Conservation (phyloP, 2,113 vertebrate genomes). For the Spea bombifrons region DNA sequence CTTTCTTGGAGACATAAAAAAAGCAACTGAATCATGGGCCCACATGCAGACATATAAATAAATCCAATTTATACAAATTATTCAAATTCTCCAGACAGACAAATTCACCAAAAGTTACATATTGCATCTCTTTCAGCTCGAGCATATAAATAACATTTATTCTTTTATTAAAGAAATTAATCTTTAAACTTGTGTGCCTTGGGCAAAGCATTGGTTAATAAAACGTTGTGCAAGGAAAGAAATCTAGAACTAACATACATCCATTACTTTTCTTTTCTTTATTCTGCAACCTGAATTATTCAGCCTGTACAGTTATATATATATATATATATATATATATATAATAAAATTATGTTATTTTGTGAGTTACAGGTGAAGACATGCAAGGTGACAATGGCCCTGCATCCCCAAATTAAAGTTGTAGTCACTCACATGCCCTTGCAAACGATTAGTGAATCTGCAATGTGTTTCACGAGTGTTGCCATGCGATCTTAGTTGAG, state of each 20-base stretch:
- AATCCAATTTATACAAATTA: background rate
- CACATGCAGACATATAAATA: too few relatives aligned
- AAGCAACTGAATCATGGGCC: too few relatives aligned
- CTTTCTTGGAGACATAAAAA: too few relatives aligned
- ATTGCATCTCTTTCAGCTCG: conserved; percentile 2
- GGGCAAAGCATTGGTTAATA: conserved; percentile 3
- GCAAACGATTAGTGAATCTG: too few relatives aligned
- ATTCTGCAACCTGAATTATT: background rate
- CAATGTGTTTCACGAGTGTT: too few relatives aligned
- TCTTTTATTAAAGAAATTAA: conserved; percentile 30
- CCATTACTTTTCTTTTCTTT: conserved; percentile 9
- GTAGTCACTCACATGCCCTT: too few relatives aligned
- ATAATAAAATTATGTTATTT: too few relatives aligned
- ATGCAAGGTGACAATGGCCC: too few relatives aligned
- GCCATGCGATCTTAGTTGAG: too few relatives aligned
- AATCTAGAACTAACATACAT: background rate
- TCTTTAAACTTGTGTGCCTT: conserved; percentile 15
- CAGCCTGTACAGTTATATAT: background rate
- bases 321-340: too few relatives aligned
- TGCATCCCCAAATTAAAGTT: too few relatives aligned
- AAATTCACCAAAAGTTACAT: conserved; percentile 9
- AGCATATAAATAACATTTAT: conserved; percentile 31
- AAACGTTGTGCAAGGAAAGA: conserved; percentile 2
- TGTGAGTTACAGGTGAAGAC: too few relatives aligned
- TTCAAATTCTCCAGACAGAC: conserved; percentile 1